Evolutionary conservation across 2,113 vertebrate genomes (phyloP).

Genomic region (Sorex fumeus): DNA sequence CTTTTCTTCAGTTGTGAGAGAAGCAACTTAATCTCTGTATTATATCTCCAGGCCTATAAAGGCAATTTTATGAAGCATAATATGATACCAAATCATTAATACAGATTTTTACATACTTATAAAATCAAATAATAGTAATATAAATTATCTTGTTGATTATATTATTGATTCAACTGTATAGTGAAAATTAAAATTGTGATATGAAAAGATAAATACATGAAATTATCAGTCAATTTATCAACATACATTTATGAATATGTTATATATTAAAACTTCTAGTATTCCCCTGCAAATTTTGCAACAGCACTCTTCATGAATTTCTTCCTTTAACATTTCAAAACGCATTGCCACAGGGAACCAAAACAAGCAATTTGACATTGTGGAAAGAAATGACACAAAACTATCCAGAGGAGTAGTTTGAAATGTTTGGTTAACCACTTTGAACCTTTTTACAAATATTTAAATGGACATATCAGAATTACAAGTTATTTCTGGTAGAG

Average conservation of each 20-base stretch:
- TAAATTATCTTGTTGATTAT: neutral
- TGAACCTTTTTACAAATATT: neutral
- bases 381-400: neutral
- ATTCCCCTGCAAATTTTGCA: neutral
- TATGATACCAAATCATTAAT: neutral
- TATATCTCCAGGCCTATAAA: neutral
- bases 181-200: neutral
- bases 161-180: neutral
- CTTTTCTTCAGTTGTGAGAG: too few species aligned
- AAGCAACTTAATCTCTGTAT: neutral
- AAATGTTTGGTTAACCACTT: neutral
- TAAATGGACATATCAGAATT: neutral
- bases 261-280: neutral
- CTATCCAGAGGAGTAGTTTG: neutral
- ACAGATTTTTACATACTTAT: neutral
- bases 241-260: neutral
- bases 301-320: neutral
- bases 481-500: neutral
- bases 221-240: neutral
- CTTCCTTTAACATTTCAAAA: neutral
- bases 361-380: neutral
- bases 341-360: fast-evolving
- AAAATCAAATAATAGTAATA: neutral
- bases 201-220: neutral
- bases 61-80: neutral